Percentiles rank a stretch among this genome's conserved stretches.
phyloP scores from a whole-genome alignment of 2,113 vertebrate genomes.

The Caranx melampygus region DNA sequence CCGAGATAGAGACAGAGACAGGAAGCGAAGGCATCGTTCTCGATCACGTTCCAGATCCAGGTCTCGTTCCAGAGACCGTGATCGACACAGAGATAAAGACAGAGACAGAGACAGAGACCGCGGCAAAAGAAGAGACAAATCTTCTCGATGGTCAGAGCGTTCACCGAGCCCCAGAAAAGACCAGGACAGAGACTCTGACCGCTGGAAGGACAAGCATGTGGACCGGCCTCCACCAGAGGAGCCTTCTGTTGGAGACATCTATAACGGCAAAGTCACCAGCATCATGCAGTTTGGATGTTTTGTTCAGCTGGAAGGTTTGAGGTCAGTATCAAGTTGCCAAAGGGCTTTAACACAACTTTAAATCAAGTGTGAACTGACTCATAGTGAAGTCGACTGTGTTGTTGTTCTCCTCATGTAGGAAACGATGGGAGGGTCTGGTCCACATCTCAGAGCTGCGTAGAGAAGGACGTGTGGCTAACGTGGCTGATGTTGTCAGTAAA shows the following conservation, averaged over 20 bases:
- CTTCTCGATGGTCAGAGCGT: constrained; percentile 83
- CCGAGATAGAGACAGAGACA: constrained; percentile 68
- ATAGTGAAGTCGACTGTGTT: background rate
- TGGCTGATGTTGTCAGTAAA: constrained; percentile 98
- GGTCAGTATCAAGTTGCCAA: constrained; percentile 78
- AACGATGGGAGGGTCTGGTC: constrained; percentile 98
- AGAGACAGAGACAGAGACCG: constrained; percentile 80
- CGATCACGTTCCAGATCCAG: constrained; percentile 87
- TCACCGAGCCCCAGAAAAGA: constrained; percentile 87
- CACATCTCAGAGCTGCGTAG: constrained; percentile 97
- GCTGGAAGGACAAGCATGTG: constrained; percentile 95
- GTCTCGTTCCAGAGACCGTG: constrained; percentile 87
- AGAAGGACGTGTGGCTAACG: constrained; percentile 96
- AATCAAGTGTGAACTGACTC: too few species aligned
- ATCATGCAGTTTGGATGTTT: constrained; percentile 99
- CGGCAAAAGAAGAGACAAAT: constrained; percentile 70
- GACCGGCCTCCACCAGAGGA: constrained; percentile 96
- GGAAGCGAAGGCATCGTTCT: constrained; percentile 81
- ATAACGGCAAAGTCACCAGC: constrained; percentile 97
- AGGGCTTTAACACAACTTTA: background rate
- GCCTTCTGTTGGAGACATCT: constrained; percentile 95
- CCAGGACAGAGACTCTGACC: constrained; percentile 81
- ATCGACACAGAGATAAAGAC: constrained; percentile 82
- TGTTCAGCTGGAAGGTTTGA: constrained; percentile 95
- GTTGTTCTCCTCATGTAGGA: constrained; percentile 78